Percentiles rank a stretch among this genome's conserved stretches.
These are phyloP conservation scores for Schizothorax lantsangensis DNA, from an alignment of 2,797 vertebrate genomes.

Conservation along the genomic window DNA sequence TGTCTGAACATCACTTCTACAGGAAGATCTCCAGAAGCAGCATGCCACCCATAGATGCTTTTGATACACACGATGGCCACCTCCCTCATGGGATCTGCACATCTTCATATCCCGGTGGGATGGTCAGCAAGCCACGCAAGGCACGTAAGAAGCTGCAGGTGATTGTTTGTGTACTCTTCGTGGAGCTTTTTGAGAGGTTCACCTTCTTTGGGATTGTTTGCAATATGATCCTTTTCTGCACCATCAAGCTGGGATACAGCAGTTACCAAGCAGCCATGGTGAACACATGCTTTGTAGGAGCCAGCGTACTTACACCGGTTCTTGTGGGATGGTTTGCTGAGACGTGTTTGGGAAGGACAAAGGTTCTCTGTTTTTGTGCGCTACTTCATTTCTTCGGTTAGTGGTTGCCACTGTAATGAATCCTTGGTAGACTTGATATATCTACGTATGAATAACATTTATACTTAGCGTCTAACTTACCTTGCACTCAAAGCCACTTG, in stretches of 20 bases:
- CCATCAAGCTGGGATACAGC: constrained; percentile 83
- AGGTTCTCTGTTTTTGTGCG: constrained; percentile 83
- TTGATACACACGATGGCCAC: constrained; percentile 56
- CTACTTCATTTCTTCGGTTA: constrained; percentile 93
- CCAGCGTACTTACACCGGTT: constrained; percentile 81
- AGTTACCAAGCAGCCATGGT: constrained; percentile 87
- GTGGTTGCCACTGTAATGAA: constrained; percentile 55
- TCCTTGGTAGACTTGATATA: not conserved
- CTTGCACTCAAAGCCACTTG: not conserved
- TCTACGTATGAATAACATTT: not conserved
- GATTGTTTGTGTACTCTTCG: constrained; percentile 86
- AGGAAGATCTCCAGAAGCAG: constrained; percentile 33
- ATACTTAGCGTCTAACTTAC: not conserved
- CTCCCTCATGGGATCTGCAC: constrained; percentile 48
- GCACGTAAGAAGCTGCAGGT: constrained; percentile 81
- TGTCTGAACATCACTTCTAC: constrained; percentile 52
- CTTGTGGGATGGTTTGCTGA: constrained; percentile 87
- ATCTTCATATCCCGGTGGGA: constrained; percentile 39
- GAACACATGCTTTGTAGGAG: constrained; percentile 89
- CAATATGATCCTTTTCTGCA: constrained; percentile 94
- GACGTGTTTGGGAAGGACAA: constrained; percentile 80
- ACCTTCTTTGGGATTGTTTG: constrained; percentile 92
- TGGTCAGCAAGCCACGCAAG: constrained; percentile 54
- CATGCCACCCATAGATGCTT: constrained; percentile 71
- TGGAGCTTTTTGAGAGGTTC: constrained; percentile 92